Evolutionary conservation across 2,888 invertebrate genomes (phyloP), one percentile per base, ranked within the genome.

Genomic region (Euspilapteryx auroguttella): DNA sequence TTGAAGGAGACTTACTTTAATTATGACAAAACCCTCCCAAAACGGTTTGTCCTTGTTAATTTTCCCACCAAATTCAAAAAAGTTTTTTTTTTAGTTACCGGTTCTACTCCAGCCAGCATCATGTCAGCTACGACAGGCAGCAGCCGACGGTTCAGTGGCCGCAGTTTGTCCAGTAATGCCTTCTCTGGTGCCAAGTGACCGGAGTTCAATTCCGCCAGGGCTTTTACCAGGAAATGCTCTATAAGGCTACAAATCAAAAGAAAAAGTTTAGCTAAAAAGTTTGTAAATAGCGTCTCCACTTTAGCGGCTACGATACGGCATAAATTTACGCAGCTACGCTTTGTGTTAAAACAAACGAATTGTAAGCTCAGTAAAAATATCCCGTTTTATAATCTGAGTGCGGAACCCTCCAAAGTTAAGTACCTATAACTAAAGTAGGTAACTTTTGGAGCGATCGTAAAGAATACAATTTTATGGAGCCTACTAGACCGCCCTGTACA

Each of bases 71-170:
- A 20, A n/a, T 8, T 12, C 14, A 9, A 9, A 9, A 14, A 26
- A 17, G 11, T 4, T n/a, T 6, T 10, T 1, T n/a, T 15, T n/a
- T n/a, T 21, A 46, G 62, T 59, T 40, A 75, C 73, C 27, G 71
- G 66, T 25, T 71, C 58, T 0, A 66, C 61, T 13, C 75, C 73
- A 32, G 73, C 68, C 3, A 75, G 44, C 3, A 75, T 40, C 1
- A 59, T 43, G 24, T 75, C 71, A 1, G 68, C 58, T 12, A 63
- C 58, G 1, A 71, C 37, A 0, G 73, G 68, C 24, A 71, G 42
- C 29, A 69, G 53, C 29, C 59, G 44, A 11, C 47, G 37, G 22
- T 59, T 57, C 12, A 73, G 39, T 0, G 73, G 64, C 21, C 55
- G 39, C 4, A 75, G 44, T 30, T 61, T 65, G 30, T 66, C 52